Evolutionary conservation across 2,888 invertebrate genomes (phyloP), one percentile per base, ranked within the genome.

Genomic region (Zonitis immaculata): DNA sequence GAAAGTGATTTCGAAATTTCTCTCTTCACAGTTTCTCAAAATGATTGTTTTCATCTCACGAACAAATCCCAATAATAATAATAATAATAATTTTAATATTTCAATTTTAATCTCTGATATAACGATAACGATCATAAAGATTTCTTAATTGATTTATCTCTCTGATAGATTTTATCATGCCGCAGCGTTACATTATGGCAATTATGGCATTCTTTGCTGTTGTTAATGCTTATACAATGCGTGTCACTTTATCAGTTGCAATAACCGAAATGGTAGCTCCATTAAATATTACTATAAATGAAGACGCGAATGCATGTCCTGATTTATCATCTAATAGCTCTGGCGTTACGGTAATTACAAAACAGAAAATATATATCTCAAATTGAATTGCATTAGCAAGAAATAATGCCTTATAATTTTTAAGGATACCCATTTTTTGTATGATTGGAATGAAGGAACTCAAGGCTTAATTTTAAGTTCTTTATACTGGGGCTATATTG

Each of bases 401-500:
- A n/a, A n/a, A n/a, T n/a, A n/a, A n/a, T n/a, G n/a, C n/a, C n/a
- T n/a, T n/a, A n/a, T n/a, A n/a, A n/a, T n/a, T n/a, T n/a, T n/a
- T n/a, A n/a, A n/a, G n/a, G n/a, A n/a, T n/a, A n/a, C n/a, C n/a
- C n/a, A n/a, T n/a, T n/a, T n/a, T n/a, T n/a, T n/a, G n/a, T n/a
- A 81, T 69, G 81, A 85, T 27, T 90, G 89, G 89, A 80, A 81
- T 47, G 83, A 86, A 70, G 76, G 81, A 51, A 80, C 84, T 2
- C 87, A 89, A 76, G 91, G 91, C 0, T 74, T 88, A 32, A 89
- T 91, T 42, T 78, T 92, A 2, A 87, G 89, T 44, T 84, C 90
- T 0, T 92, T 93, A 74, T 93, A 90, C 76, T 91, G 89, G 79
- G 91, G 92, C 1, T 92, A 92, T 75, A 84, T 91, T 1, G 54